Percentiles rank a stretch among this genome's conserved stretches.
phyloP scores from a whole-genome alignment of 1,140 invertebrate genomes.

The Solen grandis region DNA sequence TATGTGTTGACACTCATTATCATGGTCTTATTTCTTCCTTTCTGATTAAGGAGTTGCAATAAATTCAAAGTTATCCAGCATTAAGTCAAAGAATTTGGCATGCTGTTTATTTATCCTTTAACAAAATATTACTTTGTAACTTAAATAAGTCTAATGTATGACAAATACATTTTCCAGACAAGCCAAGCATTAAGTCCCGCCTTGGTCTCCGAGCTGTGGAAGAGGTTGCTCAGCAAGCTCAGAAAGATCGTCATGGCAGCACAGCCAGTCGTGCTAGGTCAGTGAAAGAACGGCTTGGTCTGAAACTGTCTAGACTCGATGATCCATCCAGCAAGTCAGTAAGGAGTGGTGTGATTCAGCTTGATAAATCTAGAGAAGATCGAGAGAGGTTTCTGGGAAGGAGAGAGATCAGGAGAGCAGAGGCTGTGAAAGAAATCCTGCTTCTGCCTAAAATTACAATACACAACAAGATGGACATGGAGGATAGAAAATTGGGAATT shows the following conservation, averaged over 20 bases:
- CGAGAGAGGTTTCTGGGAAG: too few relatives aligned
- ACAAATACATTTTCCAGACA: constrained; percentile 56
- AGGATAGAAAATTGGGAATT: constrained; percentile 22
- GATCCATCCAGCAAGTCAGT: constrained; percentile 1
- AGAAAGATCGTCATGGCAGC: neutral
- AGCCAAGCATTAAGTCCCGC: constrained; percentile 47
- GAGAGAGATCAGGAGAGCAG: too few relatives aligned
- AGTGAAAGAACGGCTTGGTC: constrained; percentile 29
- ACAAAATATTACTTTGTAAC: too few relatives aligned
- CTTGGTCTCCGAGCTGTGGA: constrained; percentile 32
- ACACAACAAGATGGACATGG: constrained; percentile 40
- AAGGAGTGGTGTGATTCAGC: constrained; percentile 33
- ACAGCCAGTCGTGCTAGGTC: neutral
- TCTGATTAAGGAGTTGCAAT: too few relatives aligned
- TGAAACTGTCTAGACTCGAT: neutral
- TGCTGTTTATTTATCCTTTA: too few relatives aligned
- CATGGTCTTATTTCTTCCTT: too few relatives aligned
- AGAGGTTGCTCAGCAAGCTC: neutral
- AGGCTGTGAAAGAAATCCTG: too few relatives aligned
- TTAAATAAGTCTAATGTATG: too few relatives aligned
- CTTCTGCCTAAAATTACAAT: constrained; percentile 56
- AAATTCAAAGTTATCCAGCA: too few relatives aligned
- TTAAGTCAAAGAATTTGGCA: too few relatives aligned
- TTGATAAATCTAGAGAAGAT: neutral
- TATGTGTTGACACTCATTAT: too few relatives aligned